These are phyloP conservation scores for Holacanthella duospinosa DNA, from an alignment of 2,888 invertebrate species.

Conservation along the genomic window DNA sequence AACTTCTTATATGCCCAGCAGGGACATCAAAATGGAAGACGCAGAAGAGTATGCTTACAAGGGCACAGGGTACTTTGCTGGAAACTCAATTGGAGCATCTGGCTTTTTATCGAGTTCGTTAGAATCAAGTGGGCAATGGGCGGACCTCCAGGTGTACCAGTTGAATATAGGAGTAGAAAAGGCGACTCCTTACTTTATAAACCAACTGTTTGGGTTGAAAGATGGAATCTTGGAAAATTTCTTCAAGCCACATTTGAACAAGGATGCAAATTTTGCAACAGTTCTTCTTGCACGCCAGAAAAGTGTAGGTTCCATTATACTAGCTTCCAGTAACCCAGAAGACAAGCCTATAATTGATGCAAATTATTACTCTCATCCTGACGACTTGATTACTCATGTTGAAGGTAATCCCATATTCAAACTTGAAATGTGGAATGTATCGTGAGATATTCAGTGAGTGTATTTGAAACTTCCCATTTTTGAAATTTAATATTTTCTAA, in stretches of 20 bases:
- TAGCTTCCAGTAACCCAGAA: background rate
- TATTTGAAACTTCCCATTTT: too few relatives aligned
- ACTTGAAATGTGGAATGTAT: too few relatives aligned
- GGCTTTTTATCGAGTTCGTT: background rate
- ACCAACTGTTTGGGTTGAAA: background rate
- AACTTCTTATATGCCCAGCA: background rate
- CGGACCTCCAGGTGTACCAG: background rate
- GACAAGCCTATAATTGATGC: conserved; percentile 23
- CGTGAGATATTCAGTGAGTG: too few relatives aligned
- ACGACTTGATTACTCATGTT: conserved; percentile 15
- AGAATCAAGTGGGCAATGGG: background rate
- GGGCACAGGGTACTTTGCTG: background rate
- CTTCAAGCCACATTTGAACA: background rate
- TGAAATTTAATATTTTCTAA: too few relatives aligned
- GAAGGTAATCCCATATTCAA: too few relatives aligned
- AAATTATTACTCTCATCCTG: conserved; percentile 19
- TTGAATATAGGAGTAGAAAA: background rate
- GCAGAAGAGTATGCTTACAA: background rate
- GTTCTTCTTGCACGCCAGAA: background rate
- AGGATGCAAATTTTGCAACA: background rate
- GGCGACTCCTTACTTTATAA: background rate
- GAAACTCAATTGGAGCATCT: background rate
- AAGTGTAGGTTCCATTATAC: background rate
- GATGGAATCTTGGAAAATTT: background rate
- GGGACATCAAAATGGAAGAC: background rate